Evolutionary conservation across 2,113 vertebrate species (phyloP).

Genomic region (Ctenomys sociabilis): DNA sequence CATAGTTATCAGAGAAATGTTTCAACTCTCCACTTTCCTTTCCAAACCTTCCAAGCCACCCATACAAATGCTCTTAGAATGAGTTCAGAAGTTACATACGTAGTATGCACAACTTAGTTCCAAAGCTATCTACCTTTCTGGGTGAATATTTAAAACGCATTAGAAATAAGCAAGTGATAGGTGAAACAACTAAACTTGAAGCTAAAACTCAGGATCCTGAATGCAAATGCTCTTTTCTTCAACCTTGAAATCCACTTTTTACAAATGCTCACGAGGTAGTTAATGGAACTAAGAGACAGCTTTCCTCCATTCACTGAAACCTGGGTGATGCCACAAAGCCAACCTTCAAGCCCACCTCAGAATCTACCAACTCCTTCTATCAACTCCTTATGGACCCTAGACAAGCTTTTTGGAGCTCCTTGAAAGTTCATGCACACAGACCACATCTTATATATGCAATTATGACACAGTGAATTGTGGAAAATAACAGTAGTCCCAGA

Average conservation of each 20-base stretch:
- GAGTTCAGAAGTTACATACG: slow-evolving; percentile 27
- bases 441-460: not conserved
- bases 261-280: not conserved
- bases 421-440: not conserved
- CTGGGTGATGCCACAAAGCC: not conserved
- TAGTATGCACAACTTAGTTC: slow-evolving; percentile 24
- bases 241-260: slow-evolving; percentile 28
- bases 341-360: not conserved
- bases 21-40: slow-evolving; percentile 44
- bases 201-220: slow-evolving; percentile 25
- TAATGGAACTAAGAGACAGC: not conserved
- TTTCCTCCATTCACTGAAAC: not conserved
- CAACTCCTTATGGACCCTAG: no score
- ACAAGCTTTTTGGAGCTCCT: not conserved
- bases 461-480: not conserved
- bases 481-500: not conserved
- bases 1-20: not conserved
- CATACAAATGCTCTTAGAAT: not conserved
- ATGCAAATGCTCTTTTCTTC: slow-evolving; percentile 7
- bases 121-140: slow-evolving; percentile 42
- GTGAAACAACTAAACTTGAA: slow-evolving; percentile 10
- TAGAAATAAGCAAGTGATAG: slow-evolving; percentile 36
- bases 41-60: slow-evolving; percentile 29
- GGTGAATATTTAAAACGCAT: slow-evolving; percentile 18
- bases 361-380: not conserved